Evolutionary conservation across 2,113 vertebrate species (phyloP).

Genomic region (Eonycteris spelaea): DNA sequence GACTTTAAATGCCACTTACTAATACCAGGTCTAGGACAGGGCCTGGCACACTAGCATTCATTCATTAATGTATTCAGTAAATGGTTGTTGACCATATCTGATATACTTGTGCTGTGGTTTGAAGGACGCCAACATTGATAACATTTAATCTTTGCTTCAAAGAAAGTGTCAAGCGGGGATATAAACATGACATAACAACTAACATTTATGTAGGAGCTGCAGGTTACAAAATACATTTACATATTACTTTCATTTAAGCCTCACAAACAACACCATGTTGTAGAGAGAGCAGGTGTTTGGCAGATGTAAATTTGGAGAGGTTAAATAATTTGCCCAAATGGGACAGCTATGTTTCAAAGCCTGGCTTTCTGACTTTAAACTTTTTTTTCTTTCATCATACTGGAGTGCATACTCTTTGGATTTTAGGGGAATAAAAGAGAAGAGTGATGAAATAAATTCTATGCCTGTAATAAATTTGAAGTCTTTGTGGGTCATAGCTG

Average conservation of each 20-base stretch:
- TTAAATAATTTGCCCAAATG: conserved; percentile 35
- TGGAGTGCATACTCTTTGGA: background rate
- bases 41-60: background rate
- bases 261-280: background rate
- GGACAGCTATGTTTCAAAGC: background rate
- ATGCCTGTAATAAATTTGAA: background rate
- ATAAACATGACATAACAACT: background rate
- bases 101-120: background rate
- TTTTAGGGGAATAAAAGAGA: background rate
- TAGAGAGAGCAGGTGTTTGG: background rate
- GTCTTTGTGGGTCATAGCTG: background rate
- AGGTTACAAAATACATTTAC: background rate
- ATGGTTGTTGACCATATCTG: background rate
- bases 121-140: background rate
- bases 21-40: background rate
- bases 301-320: conserved; percentile 30
- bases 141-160: background rate
- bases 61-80: background rate
- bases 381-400: background rate
- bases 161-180: background rate
- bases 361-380: background rate
- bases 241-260: background rate
- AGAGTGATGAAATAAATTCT: background rate
- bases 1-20: background rate
- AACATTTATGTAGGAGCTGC: background rate